Evolutionary conservation across 2,888 invertebrate species (phyloP).

Genomic region (Idaea straminata): DNA sequence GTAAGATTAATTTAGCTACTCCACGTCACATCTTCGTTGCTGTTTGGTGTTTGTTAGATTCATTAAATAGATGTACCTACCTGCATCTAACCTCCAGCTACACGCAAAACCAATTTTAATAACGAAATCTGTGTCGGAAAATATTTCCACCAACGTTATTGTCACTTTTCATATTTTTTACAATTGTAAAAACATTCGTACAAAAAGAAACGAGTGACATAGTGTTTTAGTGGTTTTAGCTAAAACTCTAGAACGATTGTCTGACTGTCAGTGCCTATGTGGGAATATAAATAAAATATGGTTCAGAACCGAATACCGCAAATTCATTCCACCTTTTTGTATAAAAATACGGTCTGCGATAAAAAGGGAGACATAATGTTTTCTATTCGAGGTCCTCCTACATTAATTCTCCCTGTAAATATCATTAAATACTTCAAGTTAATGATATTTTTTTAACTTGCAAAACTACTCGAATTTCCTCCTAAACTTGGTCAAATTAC

Average conservation of each 20-base stretch:
- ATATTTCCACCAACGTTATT: neutral
- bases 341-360: neutral
- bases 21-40: too few species aligned
- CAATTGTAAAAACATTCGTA: neutral
- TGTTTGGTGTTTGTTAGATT: too few species aligned
- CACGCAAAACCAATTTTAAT: neutral
- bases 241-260: neutral
- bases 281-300: neutral
- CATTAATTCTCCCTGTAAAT: neutral
- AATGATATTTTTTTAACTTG: slow-evolving; percentile 1
- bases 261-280: neutral
- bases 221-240: slow-evolving; percentile 1
- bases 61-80: too few species aligned
- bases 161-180: neutral
- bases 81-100: too few species aligned
- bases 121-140: neutral
- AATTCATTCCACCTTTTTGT: neutral
- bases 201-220: neutral
- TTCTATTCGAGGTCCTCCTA: neutral
- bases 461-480: neutral
- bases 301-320: neutral
- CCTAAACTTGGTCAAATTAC: neutral
- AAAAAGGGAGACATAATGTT: neutral
- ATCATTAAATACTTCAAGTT: neutral
- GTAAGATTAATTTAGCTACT: too few species aligned